phyloP scores from a whole-genome alignment of 1,140 invertebrate species.

The Gerris buenoi region DNA sequence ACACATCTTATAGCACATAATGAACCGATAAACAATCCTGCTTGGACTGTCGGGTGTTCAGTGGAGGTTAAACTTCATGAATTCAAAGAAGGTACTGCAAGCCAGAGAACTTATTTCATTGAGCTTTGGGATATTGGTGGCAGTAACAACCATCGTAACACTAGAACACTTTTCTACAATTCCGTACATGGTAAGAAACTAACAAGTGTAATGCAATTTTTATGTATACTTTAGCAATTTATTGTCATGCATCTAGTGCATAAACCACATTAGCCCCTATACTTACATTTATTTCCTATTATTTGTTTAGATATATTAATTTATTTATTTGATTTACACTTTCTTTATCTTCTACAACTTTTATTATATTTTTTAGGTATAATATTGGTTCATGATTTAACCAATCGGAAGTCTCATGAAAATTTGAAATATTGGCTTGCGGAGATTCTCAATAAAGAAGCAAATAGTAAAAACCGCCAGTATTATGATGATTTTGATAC shows the following conservation, averaged over 20 bases:
- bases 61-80: constrained; percentile 92
- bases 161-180: constrained; percentile 81
- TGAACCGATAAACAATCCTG: constrained; percentile 63
- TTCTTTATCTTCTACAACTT: too few relatives aligned
- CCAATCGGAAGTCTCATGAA: constrained; percentile 86
- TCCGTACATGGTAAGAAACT: constrained; percentile 77
- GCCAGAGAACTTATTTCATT: constrained; percentile 80
- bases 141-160: constrained; percentile 78
- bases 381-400: constrained; percentile 88
- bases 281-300: not conserved
- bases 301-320: not conserved
- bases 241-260: not conserved
- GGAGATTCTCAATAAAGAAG: constrained; percentile 73
- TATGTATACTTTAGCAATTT: not conserved
- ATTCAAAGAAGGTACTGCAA: constrained; percentile 83
- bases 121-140: constrained; percentile 95
- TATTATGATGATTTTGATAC: constrained; percentile 63
- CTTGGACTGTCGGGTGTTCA: constrained; percentile 89
- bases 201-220: not conserved
- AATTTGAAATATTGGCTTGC: constrained; percentile 85
- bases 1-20: constrained; percentile 82
- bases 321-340: constrained; percentile 5
- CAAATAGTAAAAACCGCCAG: constrained; percentile 29
- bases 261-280: not conserved
- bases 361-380: constrained; percentile 48